Base-by-base conservation (phyloP, 2,113 vertebrate genomes). In the Prochilodus magdalenae region DNA sequence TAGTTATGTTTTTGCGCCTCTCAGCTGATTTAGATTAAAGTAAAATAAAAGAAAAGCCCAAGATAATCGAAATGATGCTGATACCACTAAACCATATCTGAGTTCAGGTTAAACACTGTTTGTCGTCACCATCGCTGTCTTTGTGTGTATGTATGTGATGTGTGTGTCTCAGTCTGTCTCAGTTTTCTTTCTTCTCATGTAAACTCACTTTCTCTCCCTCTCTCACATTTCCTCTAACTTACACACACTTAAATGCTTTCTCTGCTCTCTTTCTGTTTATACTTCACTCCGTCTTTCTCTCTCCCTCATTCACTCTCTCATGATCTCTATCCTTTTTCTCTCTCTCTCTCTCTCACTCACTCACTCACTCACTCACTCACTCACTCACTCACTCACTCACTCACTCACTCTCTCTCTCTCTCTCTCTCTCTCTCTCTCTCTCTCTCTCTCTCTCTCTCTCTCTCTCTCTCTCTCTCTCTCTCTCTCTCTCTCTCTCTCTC, bases 341-440 rank as follows among this genome's bases (percentile, higher is more conserved):
- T 36, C 49, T 7, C 10, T 1, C 36, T 70, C 51, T 67, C 36
- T 62, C 18, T 57, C 29, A 15, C 5, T 55, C n/a, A n/a, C n/a
- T n/a, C n/a, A n/a, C 60, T 73, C n/a, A n/a, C n/a, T 44, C 20
- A 22, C 3, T 40, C 10, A 55, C 22, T 49, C 20, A 7, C 73
- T 18, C 55, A 63, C n/a, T 55, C n/a, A n/a, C n/a, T n/a, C n/a
- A n/a, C n/a, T n/a, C n/a, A n/a, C n/a, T n/a, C n/a, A n/a, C 67
- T 47, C 26, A 40, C 53, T 60, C 30, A 65, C 15, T 70, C n/a
- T 29, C 47, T 77, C 29, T 67, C 77, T 82, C 67, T 29, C 70
- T 75, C 73, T 11, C 12, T 63, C 49, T 63, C 69, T 7, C 40
- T 27, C 55, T 84, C 29, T 73, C 30, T 83, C 75, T 82, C 20